A percentile compares a stretch with the other conserved stretches of the same genome.
Conservation (phyloP, 2,113 vertebrate species). For the Aleadryas rufinucha region DNA sequence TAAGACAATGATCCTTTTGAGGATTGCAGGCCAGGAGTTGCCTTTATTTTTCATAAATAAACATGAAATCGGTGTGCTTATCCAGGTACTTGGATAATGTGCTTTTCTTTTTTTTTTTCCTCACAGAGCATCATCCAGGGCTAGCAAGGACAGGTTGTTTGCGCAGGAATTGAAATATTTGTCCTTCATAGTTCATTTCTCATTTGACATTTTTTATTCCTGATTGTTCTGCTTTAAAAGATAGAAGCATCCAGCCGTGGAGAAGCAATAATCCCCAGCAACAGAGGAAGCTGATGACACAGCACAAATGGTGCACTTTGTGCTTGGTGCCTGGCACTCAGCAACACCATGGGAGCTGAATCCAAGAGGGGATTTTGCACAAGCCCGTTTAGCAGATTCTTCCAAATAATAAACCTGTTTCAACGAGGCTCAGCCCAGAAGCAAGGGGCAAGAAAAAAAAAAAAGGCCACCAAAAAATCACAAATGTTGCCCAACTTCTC, state of each 20-base stretch:
- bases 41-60: conserved; percentile 44
- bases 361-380: neutral
- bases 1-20: conserved; percentile 26
- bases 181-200: conserved; percentile 64
- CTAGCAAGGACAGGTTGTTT: conserved; percentile 38
- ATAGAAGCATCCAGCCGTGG: conserved; percentile 54
- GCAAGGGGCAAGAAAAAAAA: neutral
- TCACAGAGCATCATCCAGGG: neutral
- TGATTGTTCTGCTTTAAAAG: conserved; percentile 58
- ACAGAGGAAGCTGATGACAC: conserved; percentile 47
- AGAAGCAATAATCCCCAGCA: conserved; percentile 46
- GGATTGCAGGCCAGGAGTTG: neutral
- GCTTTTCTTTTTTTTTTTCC: neutral
- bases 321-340: neutral
- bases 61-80: neutral
- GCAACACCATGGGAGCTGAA: neutral
- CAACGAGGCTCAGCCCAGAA: neutral
- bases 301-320: conserved; percentile 16
- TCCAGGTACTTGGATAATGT: neutral
- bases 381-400: neutral
- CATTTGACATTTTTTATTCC: conserved; percentile 52
- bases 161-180: conserved; percentile 48
- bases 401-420: neutral
- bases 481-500: neutral
- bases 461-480: no score